Conservation (phyloP, 2,797 vertebrate species). For the Gallinago nigripennis region DNA sequence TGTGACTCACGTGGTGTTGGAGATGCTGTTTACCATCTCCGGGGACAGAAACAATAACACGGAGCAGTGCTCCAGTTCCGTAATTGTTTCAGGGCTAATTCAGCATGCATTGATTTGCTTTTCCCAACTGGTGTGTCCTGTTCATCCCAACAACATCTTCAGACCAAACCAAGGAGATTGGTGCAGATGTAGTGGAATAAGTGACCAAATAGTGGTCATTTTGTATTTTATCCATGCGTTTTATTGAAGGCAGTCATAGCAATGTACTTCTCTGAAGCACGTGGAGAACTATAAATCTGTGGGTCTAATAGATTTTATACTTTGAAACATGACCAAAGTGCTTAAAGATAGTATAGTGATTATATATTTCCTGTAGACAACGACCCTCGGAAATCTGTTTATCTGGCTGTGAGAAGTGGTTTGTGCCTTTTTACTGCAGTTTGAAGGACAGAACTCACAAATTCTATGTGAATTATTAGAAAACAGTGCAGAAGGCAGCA, state of each 20-base stretch:
- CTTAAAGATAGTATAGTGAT: slow-evolving; percentile 28
- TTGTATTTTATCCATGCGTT: neutral
- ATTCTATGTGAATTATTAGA: neutral
- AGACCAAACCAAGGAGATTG: neutral
- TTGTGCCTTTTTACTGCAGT: neutral
- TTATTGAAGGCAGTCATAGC: slow-evolving; percentile 34
- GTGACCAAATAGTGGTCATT: neutral
- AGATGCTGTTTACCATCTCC: neutral
- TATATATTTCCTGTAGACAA: neutral
- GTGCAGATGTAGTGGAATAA: neutral
- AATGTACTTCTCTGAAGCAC: slow-evolving; percentile 22
- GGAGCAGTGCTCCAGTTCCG: neutral
- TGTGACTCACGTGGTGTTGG: accelerated
- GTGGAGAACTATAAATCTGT: slow-evolving; percentile 21
- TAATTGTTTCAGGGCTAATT: neutral
- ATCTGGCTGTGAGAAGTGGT: neutral
- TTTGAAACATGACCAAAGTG: slow-evolving; percentile 3
- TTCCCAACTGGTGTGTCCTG: neutral
- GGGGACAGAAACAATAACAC: neutral
- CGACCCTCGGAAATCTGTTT: neutral
- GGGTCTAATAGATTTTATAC: slow-evolving; percentile 26
- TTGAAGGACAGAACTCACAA: neutral
- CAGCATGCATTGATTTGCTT: neutral
- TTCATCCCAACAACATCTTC: neutral
- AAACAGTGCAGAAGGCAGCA: neutral